Evolutionary conservation across 2,113 vertebrate genomes (phyloP), one percentile per base, ranked within the genome.

Genomic region (Anguilla japonica): DNA sequence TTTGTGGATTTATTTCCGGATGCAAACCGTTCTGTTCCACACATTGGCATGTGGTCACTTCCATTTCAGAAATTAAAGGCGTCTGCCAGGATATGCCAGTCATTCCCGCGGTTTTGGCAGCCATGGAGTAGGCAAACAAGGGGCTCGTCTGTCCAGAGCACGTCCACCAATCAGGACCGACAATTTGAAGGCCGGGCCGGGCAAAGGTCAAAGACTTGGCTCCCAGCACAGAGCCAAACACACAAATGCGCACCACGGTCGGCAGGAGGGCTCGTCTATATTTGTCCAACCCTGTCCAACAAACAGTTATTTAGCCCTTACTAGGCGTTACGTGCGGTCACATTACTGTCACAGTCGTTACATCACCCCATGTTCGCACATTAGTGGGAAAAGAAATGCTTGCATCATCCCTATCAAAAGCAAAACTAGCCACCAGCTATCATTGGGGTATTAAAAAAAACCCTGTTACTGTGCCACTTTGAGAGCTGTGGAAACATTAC

Each of bases 21-120:
- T 4, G 3, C 18, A 67, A 60, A 67, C 60, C 60, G 60, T 20
- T 67, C 60, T 67, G 18, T 2, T 67, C 60, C 8, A 40, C 79
- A 79, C 79, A 26, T 46, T 46, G 80, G 18, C 79, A 81, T 50
- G 50, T 13, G 63, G 56, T 34, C 40, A n/a, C 56, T 56, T 20
- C 67, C 56, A 86, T 86, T 86, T 56, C 53, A 41, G 67, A 86
- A 67, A 67, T 20, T 20, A 26, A 67, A 67, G 41, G 22, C 29
- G 39, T 86, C 56, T 53, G 26, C 56, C 22, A 56, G 50, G 57
- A 46, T 50, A 46, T 18, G 26, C 20, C 6, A 67, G 80, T 60
- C 56, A 40, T 57, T 39, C 78, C 34, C 78, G n/a, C 71, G 20
- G 43, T 5, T 60, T 63, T 81, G 78, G 40, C 40, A 60, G 11